phyloP scores from a whole-genome alignment of 2,888 invertebrate species.

The Eupithecia tripunctaria region DNA sequence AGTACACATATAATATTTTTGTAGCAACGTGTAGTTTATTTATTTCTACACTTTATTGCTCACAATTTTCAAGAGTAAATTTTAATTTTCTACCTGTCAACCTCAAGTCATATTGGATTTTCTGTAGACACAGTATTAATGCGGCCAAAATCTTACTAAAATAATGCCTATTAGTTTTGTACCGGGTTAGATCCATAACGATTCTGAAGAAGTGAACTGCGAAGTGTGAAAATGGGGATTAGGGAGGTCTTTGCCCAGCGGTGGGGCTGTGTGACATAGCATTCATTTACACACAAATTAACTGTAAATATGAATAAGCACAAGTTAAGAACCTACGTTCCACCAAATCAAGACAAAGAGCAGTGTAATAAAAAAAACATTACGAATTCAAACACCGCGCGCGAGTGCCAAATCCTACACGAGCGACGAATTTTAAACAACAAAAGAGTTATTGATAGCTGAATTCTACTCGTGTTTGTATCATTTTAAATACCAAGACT shows the following conservation, averaged over 20 bases:
- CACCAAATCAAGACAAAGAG: slow-evolving; percentile 56
- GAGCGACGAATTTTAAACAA: slow-evolving; percentile 75
- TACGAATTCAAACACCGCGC: slow-evolving; percentile 71
- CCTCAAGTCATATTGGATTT: too few species aligned
- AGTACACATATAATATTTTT: not conserved
- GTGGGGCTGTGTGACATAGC: not conserved
- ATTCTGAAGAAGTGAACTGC: too few species aligned
- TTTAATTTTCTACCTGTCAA: too few species aligned
- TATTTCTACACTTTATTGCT: too few species aligned
- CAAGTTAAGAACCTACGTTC: slow-evolving; percentile 46
- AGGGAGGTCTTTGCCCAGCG: not conserved
- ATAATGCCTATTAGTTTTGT: not conserved
- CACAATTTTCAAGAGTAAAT: too few species aligned
- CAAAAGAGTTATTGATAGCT: slow-evolving; percentile 70
- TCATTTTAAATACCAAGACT: slow-evolving; percentile 43
- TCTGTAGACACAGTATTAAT: not conserved
- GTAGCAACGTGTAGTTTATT: not conserved
- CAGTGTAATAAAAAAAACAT: slow-evolving; percentile 61
- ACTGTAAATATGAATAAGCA: not conserved
- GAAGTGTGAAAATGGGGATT: too few species aligned
- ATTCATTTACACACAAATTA: not conserved
- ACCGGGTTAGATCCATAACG: too few species aligned
- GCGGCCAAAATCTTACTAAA: not conserved
- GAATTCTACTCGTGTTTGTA: slow-evolving; percentile 63
- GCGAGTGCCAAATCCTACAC: slow-evolving; percentile 77